phyloP scores from a whole-genome alignment of 2,797 vertebrate genomes.

The Gadopsis bispinosus region DNA sequence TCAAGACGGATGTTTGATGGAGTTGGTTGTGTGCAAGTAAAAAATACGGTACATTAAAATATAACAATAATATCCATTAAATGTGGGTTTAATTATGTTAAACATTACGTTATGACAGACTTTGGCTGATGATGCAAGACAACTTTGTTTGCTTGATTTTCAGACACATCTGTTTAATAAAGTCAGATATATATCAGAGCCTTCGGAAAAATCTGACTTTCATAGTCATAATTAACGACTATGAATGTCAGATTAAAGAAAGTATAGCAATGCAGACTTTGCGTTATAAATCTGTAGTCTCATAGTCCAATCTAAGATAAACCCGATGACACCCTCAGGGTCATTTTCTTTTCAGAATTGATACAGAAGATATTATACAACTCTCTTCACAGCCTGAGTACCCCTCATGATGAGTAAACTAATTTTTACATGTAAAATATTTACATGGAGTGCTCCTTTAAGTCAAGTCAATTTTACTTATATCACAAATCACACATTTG shows the following conservation, averaged over 20 bases:
- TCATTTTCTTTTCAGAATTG: too few species aligned
- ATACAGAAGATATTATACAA: slow-evolving; percentile 6
- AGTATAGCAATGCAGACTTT: neutral
- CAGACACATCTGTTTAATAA: neutral
- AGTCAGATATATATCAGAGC: neutral
- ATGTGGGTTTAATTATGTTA: neutral
- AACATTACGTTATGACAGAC: too few species aligned
- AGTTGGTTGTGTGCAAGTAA: neutral
- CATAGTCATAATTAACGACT: neutral
- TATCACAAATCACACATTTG: too few species aligned
- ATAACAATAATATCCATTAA: neutral
- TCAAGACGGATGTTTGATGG: neutral
- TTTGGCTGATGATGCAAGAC: neutral
- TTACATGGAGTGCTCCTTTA: neutral
- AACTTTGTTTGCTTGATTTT: neutral
- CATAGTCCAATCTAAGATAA: slow-evolving; percentile 3
- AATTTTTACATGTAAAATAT: neutral
- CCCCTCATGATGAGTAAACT: neutral
- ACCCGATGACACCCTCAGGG: neutral
- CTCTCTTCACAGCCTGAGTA: neutral
- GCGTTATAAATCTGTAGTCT: neutral
- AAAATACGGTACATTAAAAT: neutral
- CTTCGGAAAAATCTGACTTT: neutral
- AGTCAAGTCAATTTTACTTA: too few species aligned
- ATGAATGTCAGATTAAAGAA: too few species aligned